These are phyloP conservation scores for Apostichopus japonicus DNA, from an alignment of 35 echinoderm and acorn worm genomes.

Conservation along the genomic window DNA sequence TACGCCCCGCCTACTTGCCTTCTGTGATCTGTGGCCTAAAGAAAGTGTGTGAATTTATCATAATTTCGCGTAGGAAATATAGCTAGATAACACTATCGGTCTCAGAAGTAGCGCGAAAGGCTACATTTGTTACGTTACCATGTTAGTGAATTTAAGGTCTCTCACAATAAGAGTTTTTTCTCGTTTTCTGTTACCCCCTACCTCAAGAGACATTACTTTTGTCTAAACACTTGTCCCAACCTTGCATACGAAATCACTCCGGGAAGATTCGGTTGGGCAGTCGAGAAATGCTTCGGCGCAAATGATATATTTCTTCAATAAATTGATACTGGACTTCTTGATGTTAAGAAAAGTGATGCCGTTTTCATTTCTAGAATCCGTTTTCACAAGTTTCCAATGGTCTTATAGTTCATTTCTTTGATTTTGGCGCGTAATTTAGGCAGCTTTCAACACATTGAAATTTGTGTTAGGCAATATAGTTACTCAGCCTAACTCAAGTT, in stretches of 20 bases:
- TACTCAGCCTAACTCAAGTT: constrained; percentile 16
- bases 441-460: constrained; percentile 27
- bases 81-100: neutral
- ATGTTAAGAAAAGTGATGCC: neutral
- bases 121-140: neutral
- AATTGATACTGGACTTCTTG: constrained; percentile 20
- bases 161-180: neutral
- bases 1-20: constrained; percentile 38
- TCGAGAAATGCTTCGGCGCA: neutral
- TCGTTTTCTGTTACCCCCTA: constrained; percentile 19
- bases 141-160: neutral
- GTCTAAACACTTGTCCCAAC: constrained; percentile 17
- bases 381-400: constrained; percentile 23
- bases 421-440: constrained; percentile 60
- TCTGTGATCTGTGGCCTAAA: constrained; percentile 11
- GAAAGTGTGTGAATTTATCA: constrained; percentile 23
- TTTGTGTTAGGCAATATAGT: constrained; percentile 54
- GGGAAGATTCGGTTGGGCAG: neutral
- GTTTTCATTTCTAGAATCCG: neutral
- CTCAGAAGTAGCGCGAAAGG: neutral
- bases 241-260: constrained; percentile 62
- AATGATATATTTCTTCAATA: constrained; percentile 14
- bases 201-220: constrained; percentile 55
- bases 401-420: constrained; percentile 55
- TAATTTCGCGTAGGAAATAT: neutral